Evolutionary conservation across 2,797 vertebrate genomes (phyloP).

Genomic region (Urosaurus nigricauda): DNA sequence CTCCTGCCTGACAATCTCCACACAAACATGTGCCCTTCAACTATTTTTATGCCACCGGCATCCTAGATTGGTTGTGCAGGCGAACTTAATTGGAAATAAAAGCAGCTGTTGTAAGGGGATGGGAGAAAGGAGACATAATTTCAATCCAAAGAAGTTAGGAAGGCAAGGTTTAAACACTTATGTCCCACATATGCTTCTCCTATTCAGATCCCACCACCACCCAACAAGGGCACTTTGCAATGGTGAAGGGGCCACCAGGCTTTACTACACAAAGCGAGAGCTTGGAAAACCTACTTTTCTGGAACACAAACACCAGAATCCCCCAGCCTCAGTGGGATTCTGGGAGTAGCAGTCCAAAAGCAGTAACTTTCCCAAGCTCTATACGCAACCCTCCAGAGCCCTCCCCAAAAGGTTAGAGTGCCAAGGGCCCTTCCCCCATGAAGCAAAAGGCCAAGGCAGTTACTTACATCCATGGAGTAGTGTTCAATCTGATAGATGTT

Average conservation of each 20-base stretch:
- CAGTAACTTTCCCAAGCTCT: too few species aligned
- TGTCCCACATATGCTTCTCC: neutral
- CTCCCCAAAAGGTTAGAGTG: neutral
- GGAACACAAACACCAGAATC: too few species aligned
- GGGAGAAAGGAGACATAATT: neutral
- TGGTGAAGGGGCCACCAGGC: slow-evolving; percentile 20
- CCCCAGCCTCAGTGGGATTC: too few species aligned
- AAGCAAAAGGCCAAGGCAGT: slow-evolving; percentile 76
- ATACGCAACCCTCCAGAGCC: too few species aligned
- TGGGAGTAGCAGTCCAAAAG: too few species aligned
- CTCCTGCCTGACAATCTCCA: too few species aligned
- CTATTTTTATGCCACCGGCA: too few species aligned
- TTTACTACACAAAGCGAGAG: too few species aligned
- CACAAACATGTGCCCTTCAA: too few species aligned
- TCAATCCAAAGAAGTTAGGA: neutral
- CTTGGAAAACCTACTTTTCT: too few species aligned
- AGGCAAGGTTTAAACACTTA: neutral
- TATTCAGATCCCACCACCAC: neutral
- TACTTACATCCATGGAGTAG: slow-evolving; percentile 99
- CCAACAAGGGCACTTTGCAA: neutral
- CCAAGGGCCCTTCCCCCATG: slow-evolving; percentile 31
- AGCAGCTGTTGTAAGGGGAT: neutral
- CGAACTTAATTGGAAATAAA: too few species aligned
- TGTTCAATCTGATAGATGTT: slow-evolving; percentile 99
- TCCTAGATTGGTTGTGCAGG: neutral